Conservation (phyloP, 2,797 vertebrate species). For the Urosaurus nigricauda region DNA sequence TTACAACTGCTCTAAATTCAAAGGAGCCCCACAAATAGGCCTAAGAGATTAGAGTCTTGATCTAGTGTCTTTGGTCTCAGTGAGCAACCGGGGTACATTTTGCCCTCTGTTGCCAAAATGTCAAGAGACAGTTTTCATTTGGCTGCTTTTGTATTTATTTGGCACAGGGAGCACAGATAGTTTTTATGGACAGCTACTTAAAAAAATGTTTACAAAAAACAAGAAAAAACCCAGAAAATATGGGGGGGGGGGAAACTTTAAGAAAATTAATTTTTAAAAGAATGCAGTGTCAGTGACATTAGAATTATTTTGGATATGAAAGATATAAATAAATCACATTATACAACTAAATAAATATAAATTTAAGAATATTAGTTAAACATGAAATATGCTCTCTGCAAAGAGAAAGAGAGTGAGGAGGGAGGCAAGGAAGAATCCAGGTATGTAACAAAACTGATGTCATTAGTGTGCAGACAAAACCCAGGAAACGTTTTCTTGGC, state of each 20-base stretch:
- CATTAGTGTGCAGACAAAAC: neutral
- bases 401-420: neutral
- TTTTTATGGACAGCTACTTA: too few species aligned
- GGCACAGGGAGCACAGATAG: too few species aligned
- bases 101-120: too few species aligned
- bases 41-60: too few species aligned
- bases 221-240: neutral
- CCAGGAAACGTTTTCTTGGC: neutral
- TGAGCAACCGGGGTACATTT: too few species aligned
- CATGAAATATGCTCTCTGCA: neutral
- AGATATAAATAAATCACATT: neutral
- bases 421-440: neutral
- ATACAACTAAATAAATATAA: neutral
- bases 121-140: too few species aligned
- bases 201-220: neutral
- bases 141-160: neutral
- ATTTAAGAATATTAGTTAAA: neutral
- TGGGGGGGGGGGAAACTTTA: neutral
- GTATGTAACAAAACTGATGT: neutral
- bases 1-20: too few species aligned
- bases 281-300: neutral
- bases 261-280: neutral
- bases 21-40: too few species aligned
- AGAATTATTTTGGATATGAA: neutral
- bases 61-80: too few species aligned